These are phyloP conservation scores for Delphinapterus leucas DNA, from an alignment of 2,113 vertebrate species.

Conservation along the genomic window DNA sequence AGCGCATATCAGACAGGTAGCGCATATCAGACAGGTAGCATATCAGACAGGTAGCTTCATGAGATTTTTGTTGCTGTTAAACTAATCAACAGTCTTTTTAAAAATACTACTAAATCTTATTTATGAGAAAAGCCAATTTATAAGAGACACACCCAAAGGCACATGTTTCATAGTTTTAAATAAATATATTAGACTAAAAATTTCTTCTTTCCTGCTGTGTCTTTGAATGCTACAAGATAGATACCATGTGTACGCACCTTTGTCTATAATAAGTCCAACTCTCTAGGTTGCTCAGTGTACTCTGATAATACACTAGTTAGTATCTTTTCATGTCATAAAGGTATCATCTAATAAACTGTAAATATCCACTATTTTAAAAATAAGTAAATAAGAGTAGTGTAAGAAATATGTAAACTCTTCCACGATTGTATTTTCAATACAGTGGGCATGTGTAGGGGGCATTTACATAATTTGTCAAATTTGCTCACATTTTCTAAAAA, in stretches of 20 bases:
- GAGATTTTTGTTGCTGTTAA: neutral
- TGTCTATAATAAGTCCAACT: neutral
- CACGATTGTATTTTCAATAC: neutral
- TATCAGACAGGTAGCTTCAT: neutral
- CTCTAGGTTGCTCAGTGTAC: neutral
- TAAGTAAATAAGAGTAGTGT: neutral
- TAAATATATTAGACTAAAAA: neutral
- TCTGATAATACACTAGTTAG: neutral
- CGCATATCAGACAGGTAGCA: too few relatives aligned
- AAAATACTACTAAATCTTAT: conserved; percentile 14
- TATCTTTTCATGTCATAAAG: neutral
- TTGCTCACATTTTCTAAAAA: neutral
- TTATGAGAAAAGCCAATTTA: conserved; percentile 46
- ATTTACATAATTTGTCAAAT: neutral
- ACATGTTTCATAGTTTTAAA: conserved; percentile 23
- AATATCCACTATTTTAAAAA: neutral
- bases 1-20: neutral
- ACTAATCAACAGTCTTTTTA: neutral
- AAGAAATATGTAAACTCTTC: neutral
- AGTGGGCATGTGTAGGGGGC: neutral
- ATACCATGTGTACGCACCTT: rapidly evolving
- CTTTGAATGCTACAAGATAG: neutral
- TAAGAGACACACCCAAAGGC: conserved; percentile 16
- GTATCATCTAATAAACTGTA: neutral
- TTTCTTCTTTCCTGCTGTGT: neutral